These are phyloP conservation scores for Microplitis manilae DNA, from an alignment of 2,888 invertebrate genomes.

Conservation along the genomic window DNA sequence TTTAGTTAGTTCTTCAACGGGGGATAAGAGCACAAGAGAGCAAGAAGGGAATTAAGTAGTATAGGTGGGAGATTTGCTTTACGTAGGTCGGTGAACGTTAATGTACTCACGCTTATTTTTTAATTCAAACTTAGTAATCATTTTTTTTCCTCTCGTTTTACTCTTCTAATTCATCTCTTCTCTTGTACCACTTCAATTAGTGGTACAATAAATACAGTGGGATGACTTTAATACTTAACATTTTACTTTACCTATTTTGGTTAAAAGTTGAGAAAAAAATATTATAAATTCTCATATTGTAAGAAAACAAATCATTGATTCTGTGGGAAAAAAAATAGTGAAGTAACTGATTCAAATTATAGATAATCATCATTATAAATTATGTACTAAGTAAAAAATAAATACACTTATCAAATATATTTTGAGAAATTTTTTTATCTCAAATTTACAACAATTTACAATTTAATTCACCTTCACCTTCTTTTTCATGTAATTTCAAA, in stretches of 20 bases:
- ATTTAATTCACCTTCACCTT: not conserved
- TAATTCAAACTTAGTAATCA: not conserved
- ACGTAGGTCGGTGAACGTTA: conserved; percentile 31
- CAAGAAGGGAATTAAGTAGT: conserved; percentile 13
- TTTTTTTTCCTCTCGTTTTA: conserved; percentile 7
- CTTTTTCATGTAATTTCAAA: not conserved
- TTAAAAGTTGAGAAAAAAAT: not conserved
- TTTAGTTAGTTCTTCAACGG: conserved; percentile 60
- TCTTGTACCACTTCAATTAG: conserved; percentile 15
- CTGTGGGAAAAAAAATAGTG: conserved; percentile 17
- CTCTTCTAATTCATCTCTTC: not conserved
- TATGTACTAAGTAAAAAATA: not conserved
- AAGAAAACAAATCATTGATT: not conserved
- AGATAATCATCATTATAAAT: conserved; percentile 8
- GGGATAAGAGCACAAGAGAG: conserved; percentile 48
- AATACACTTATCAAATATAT: not conserved
- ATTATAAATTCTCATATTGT: not conserved
- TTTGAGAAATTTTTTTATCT: not conserved
- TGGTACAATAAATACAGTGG: conserved; percentile 1
- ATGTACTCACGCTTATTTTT: conserved; percentile 18
- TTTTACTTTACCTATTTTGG: not conserved
- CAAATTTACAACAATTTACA: not conserved
- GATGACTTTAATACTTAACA: not conserved
- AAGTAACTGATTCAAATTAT: conserved; percentile 23
- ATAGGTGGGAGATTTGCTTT: conserved; percentile 25